phyloP scores from a whole-genome alignment of 1,140 invertebrate genomes.

The Teleogryllus occipitalis region DNA sequence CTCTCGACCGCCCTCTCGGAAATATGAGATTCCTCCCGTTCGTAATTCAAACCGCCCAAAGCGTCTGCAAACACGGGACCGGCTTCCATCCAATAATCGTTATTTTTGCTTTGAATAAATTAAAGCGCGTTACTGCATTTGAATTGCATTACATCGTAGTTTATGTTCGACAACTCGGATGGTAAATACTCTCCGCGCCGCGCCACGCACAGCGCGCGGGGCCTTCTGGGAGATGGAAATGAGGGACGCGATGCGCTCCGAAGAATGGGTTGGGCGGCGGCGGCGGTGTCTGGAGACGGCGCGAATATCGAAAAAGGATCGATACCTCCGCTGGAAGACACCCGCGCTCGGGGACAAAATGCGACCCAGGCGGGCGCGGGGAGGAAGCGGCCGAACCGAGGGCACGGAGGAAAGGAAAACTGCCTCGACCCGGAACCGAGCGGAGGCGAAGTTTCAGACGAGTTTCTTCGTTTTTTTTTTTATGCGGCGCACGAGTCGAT shows the following conservation, averaged over 20 bases:
- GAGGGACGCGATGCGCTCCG: background rate
- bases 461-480: too few relatives aligned
- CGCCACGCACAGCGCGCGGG: background rate
- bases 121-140: background rate
- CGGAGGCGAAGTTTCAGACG: too few relatives aligned
- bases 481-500: too few relatives aligned
- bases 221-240: background rate
- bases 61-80: background rate
- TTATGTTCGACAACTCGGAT: background rate
- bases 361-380: too few relatives aligned
- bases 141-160: background rate
- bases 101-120: constrained; percentile 6
- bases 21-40: background rate
- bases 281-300: too few relatives aligned
- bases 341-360: too few relatives aligned
- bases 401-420: too few relatives aligned
- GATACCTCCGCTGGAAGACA: too few relatives aligned
- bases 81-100: background rate
- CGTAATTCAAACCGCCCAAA: background rate
- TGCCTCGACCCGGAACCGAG: too few relatives aligned
- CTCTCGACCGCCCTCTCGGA: background rate
- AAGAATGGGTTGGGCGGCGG: too few relatives aligned
- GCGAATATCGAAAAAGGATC: too few relatives aligned
- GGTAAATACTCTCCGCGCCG: background rate
- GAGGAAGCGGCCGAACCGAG: too few relatives aligned